Evolutionary conservation across 2,113 vertebrate genomes (phyloP).

Genomic region (Glareola pratincola): DNA sequence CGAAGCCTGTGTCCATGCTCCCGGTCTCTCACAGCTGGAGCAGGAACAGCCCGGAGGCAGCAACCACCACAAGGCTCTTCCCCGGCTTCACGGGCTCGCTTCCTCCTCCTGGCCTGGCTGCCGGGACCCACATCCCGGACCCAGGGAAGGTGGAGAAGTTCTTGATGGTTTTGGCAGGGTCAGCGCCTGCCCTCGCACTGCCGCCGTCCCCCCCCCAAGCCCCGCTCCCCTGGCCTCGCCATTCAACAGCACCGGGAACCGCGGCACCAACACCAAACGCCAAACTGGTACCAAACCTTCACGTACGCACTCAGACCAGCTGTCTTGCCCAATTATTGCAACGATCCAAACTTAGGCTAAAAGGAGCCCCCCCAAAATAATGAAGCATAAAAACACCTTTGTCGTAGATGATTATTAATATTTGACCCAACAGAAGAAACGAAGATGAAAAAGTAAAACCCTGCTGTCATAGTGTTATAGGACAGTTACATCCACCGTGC

Average conservation of each 20-base stretch:
- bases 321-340: background rate
- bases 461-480: background rate
- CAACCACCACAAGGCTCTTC: background rate
- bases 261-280: background rate
- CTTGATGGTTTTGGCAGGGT: background rate
- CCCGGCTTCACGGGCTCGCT: rapidly evolving
- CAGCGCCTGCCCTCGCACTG: background rate
- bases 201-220: background rate
- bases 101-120: background rate
- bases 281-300: rapidly evolving
- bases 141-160: background rate
- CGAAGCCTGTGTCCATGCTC: rapidly evolving
- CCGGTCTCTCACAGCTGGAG: rapidly evolving
- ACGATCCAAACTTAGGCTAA: background rate
- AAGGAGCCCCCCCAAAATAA: background rate
- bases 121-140: background rate
- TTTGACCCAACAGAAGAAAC: background rate
- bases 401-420: background rate
- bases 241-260: rapidly evolving
- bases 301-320: rapidly evolving
- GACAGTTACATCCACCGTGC: background rate
- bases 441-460: background rate
- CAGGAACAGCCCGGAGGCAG: background rate
- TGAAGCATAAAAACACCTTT: background rate
- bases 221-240: background rate